Conservation (phyloP, 2,888 invertebrate species). For the Drosophila anomelani region DNA sequence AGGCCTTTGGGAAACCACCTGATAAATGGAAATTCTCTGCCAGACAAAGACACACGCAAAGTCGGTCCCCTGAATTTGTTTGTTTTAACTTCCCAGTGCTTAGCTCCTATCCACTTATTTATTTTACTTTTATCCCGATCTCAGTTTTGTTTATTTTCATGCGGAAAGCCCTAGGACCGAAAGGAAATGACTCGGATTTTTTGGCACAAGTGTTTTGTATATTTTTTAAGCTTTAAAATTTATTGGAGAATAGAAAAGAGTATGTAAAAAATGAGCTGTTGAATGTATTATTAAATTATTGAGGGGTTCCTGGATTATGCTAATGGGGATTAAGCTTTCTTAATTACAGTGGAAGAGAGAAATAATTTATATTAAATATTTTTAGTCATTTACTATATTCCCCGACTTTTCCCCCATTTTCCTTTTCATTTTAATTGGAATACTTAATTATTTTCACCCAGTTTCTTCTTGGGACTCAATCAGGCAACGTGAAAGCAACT, state of each 20-base stretch:
- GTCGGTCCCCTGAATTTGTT: conserved; percentile 28
- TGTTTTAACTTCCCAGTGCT: conserved; percentile 49
- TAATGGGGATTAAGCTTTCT: neutral
- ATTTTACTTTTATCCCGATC: neutral
- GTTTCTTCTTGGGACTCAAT: neutral
- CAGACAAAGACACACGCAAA: conserved; percentile 36
- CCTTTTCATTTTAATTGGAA: neutral
- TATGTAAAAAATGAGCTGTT: neutral
- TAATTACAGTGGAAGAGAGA: neutral
- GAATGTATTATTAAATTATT: neutral
- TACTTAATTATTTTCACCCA: neutral
- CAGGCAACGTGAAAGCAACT: conserved; percentile 10
- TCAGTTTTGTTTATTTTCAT: conserved; percentile 8
- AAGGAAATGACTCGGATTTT: neutral
- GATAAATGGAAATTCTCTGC: conserved; percentile 65
- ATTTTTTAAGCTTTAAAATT: neutral
- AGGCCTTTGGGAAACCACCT: conserved; percentile 76
- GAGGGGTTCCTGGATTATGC: neutral
- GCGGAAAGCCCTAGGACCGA: neutral
- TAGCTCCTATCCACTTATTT: conserved; percentile 16
- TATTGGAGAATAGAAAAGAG: neutral
- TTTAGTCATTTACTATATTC: neutral
- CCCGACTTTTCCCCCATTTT: neutral
- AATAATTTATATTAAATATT: neutral
- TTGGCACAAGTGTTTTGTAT: conserved; percentile 2